Base-by-base conservation (phyloP, 1,140 invertebrate species). In the Prorops nasuta region DNA sequence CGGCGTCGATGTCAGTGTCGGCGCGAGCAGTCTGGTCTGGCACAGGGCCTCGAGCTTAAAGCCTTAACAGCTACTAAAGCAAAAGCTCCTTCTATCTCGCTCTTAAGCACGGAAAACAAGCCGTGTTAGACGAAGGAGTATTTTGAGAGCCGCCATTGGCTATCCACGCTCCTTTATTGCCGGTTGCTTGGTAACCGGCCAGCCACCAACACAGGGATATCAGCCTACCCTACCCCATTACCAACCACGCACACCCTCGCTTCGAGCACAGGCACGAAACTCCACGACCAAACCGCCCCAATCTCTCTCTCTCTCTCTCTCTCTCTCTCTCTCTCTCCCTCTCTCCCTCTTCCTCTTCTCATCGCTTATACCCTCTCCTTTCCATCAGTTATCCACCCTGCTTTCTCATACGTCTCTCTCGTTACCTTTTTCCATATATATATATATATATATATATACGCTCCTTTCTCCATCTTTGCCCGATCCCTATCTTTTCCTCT, bases 41-140 rank as follows among this genome's bases (percentile, higher is more conserved):
- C n/a, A 28, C 49, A 38, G 39, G 45, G 50, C 41, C 45, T 51
- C 51, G 55, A 58, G 61, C 63, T 67, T 66, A 67, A 74, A 64
- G 60, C 71, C 65, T 74, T 77, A 77, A 78, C 72, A 77, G 74
- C 73, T 71, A 78, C 72, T 77, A 76, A 77, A 74, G 69, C 63
- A 63, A 69, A 68, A 69, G 67, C 66, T 69, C 64, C 42, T 57
- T 69, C 67, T 66, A 50, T 70, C 70, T 69, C 63, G 55, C 70
- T 74, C 66, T 66, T 62, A 62, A 70, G 65, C 68, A 71, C 60
- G 67, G 56, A 67, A 72, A 74, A 76, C 71, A 72, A 74, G 69
- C 69, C 57, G 69, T 50, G 66, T 72, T 73, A 72, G 69, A 66
- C 68, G 67, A 71, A 71, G 70, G 71, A 68, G 68, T 60, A 61